Conservation (phyloP, 2,113 vertebrate species). For the Epinephelus fuscoguttatus region DNA sequence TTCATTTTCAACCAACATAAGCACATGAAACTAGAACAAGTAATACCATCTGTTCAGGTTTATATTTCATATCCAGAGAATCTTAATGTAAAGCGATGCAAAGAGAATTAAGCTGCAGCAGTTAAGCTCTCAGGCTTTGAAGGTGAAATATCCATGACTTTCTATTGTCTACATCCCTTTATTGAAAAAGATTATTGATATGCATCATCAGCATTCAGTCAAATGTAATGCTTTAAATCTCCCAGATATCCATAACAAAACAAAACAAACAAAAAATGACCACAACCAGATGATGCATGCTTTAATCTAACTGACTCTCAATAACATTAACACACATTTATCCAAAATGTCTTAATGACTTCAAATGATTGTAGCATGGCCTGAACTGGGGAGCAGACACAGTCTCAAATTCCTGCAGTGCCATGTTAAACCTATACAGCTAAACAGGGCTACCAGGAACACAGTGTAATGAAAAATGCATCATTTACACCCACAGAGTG, state of each 20-base stretch:
- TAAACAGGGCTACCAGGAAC: slow-evolving; percentile 7
- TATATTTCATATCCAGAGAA: neutral
- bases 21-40: neutral
- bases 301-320: neutral
- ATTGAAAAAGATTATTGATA: neutral
- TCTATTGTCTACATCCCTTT: too few species aligned
- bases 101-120: neutral
- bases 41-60: neutral
- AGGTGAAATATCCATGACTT: neutral
- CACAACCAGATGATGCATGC: neutral
- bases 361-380: neutral
- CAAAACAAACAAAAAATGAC: neutral
- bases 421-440: neutral
- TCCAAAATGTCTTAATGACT: neutral
- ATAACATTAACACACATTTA: too few species aligned
- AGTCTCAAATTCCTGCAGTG: neutral
- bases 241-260: neutral
- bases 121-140: neutral
- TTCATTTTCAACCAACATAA: neutral
- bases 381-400: neutral
- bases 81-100: neutral
- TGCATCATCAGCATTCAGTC: too few species aligned
- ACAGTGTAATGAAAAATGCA: slow-evolving; percentile 50
- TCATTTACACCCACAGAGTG: slow-evolving; percentile 51
- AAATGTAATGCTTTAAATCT: neutral